Evolutionary conservation across 2,797 vertebrate species (phyloP), one percentile per base, ranked within the genome.

Genomic region (Chloroceryle inda): DNA sequence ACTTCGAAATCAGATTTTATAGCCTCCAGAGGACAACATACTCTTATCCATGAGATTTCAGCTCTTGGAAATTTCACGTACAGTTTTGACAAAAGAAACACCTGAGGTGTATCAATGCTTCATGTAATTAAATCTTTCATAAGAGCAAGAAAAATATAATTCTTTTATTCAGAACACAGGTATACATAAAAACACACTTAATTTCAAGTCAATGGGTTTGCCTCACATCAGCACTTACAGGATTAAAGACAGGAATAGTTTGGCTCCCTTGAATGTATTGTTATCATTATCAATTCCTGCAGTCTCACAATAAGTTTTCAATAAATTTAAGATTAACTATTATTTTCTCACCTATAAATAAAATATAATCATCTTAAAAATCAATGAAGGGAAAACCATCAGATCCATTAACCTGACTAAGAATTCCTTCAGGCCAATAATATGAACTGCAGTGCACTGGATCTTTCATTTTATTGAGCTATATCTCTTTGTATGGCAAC

Each of bases 361-460:
- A 99, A 98, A 98, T 97, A 98, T 98, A 99, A 99, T 99, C 98
- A 99, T 98, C 98, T 98, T 98, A 98, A 99, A 98, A 99, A 98
- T 98, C 98, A 98, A 98, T 98, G 97, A 98, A 98, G 98, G 95
- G 97, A 98, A 98, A 98, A 98, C 97, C 92, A 98, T 98, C 98
- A 97, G 97, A 97, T 98, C 97, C 97, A 98, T 97, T 97, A 98
- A 98, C 98, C 97, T 97, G 97, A 98, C 98, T 98, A 98, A 98
- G 98, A 98, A 98, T 97, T 98, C 98, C 98, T 99, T 97, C 98
- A 98, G 99, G 98, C 98, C 97, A 97, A 97, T 97, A 98, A 97
- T 98, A 97, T 97, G 98, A 98, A 98, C 98, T 98, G 73, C 90
- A 74, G 96, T 76, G 49, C 80, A 94, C 97, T 98, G 98, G 98